Base-by-base conservation (phyloP, 2,888 invertebrate genomes). In the Diachrysia chrysitis region DNA sequence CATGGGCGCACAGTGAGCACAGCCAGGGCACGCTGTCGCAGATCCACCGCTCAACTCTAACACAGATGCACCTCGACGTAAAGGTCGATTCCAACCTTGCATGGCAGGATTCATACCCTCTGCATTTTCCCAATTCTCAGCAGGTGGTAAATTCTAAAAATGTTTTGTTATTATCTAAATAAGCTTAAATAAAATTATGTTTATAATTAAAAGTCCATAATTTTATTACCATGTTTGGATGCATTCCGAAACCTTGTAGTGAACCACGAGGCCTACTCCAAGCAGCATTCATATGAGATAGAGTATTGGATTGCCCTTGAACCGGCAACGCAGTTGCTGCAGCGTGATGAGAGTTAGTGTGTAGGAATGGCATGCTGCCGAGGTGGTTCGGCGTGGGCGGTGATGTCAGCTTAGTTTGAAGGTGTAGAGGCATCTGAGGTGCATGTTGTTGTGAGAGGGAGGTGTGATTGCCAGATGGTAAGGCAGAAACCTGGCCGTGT, bases 1-100 rank as follows among this genome's bases (percentile, higher is more conserved):
- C 63, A 82, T 73, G 6, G 88, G 83, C 16, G 86, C 83, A 62
- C 85, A 87, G 68, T 86, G 86, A 10, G 84, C 83, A 60, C 87
- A 88, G 21, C 86, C 89, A 23, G 79, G 85, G 83, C 83, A 92
- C 71, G 62, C 69, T 0, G 79, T 21, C 0, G 60, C 55, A 16
- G 68, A 69, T 19, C 69, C 87, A 4, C 90, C 92, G 10, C 93
- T 89, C 10, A 95, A 84, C 71, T 94, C 94, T 66, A 94, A 85
- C 9, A 94, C 93, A 0, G 95, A 95, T 1, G 93, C 91, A 10
- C 95, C 95, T 42, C 93, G 89, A 10, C 95, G 90, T 72, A 95
- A 67, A 6, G 92, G 92, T 0, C 94, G 90, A 19, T 86, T 85
- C 95, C 95, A 94, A 37, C 72, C 83, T 71, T 89, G 91, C 6